These are phyloP conservation scores for Tinamus major DNA, from an alignment of 2,797 vertebrate species.

Conservation along the genomic window DNA sequence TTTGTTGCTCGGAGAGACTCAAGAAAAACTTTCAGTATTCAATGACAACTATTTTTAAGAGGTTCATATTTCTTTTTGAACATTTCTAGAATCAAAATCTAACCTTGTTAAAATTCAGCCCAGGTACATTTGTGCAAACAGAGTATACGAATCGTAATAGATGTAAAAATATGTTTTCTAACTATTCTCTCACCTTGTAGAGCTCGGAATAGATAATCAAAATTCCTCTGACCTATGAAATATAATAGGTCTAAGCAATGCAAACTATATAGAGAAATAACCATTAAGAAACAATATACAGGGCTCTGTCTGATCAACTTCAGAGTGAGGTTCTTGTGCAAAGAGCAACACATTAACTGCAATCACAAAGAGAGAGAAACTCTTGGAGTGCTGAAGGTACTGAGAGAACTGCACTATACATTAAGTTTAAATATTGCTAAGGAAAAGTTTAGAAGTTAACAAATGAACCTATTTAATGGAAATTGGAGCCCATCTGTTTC, in stretches of 20 bases:
- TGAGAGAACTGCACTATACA: not conserved
- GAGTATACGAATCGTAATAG: not conserved
- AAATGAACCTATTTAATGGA: slow-evolving; percentile 35
- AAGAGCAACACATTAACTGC: too few species aligned
- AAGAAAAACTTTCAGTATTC: not conserved
- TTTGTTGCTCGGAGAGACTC: not conserved
- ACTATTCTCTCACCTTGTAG: not conserved
- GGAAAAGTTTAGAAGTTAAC: slow-evolving; percentile 40
- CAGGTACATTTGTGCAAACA: not conserved
- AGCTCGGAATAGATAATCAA: not conserved
- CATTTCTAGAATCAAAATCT: not conserved
- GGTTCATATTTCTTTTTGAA: not conserved
- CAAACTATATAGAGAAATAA: not conserved
- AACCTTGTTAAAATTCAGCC: not conserved
- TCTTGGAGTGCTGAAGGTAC: not conserved
- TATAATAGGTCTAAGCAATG: not conserved
- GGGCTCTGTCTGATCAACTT: not conserved
- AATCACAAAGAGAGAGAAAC: not conserved
- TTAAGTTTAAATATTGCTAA: slow-evolving; percentile 21
- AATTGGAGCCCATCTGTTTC: slow-evolving; percentile 22
- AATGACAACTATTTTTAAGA: not conserved
- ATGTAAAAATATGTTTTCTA: not conserved
- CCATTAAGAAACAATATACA: not conserved
- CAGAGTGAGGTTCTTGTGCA: too few species aligned
- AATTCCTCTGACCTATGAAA: not conserved